Percentiles rank a stretch among this genome's conserved stretches.
phyloP scores from a whole-genome alignment of 2,113 vertebrate genomes.

The Anser brachyrhynchus region DNA sequence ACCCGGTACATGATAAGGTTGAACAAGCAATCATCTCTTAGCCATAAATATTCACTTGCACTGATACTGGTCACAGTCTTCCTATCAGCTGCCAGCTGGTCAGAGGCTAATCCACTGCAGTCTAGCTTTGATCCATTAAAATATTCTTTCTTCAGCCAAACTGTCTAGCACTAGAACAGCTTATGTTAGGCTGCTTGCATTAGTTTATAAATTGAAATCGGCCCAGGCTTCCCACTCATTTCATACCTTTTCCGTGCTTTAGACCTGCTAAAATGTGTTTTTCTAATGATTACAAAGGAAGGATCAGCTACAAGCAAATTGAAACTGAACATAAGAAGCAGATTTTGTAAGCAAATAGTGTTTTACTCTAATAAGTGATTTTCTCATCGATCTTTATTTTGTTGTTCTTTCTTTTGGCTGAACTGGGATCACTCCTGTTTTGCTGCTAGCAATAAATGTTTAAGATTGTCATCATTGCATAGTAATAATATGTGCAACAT shows the following conservation, averaged over 20 bases:
- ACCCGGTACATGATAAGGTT: background rate
- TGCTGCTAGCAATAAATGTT: background rate
- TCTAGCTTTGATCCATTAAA: background rate
- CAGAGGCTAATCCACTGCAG: background rate
- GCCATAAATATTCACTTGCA: background rate
- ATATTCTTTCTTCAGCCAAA: background rate
- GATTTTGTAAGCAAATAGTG: background rate
- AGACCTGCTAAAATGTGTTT: background rate
- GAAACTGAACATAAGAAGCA: background rate
- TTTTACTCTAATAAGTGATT: conserved; percentile 5
- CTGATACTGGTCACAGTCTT: background rate
- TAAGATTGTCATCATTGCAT: background rate
- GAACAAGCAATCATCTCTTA: background rate
- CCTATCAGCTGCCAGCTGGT: background rate
- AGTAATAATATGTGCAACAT: background rate
- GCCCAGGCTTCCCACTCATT: background rate
- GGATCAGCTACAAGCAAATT: background rate
- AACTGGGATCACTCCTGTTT: background rate
- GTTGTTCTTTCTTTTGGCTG: background rate
- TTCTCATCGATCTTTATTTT: background rate
- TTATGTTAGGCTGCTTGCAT: background rate
- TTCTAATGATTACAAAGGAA: background rate
- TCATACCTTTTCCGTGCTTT: background rate
- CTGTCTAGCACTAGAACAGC: background rate
- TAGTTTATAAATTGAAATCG: background rate